Evolutionary conservation across 37 sponge, comb jelly and placozoan species (phyloP), one percentile per base, ranked within the genome.

Genomic region (Chondrilla cf. caribensis): DNA sequence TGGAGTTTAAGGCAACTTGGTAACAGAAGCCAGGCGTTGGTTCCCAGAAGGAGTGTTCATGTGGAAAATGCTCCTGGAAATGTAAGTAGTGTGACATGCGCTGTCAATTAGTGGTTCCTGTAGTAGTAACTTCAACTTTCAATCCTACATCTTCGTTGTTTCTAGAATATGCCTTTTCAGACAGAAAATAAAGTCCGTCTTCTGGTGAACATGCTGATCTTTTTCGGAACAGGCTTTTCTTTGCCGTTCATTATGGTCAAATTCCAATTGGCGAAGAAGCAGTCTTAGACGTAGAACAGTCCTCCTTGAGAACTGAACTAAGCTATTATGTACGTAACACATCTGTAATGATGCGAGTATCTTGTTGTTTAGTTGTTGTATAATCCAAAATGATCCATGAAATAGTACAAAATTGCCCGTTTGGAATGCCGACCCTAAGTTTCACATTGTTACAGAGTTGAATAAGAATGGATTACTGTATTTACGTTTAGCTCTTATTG

Each of bases 141-240:
- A 8, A 36, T 37, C 3, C 44, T 26, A 60, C 9, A 42, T 25
- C 42, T 9, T 2, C 72, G 76, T 3, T 72, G 58, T 28, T 44
- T 76, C 6, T 51, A 92, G 93, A 92, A 86, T 31, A 77, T 92
- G 79, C 93, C 93, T 0, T 88, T 92, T 70, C 89, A 86, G 38
- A 88, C 89, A 0, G 80, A 92, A 77, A 92, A 86, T 68, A 88
- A 88, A 42, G 35, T 26, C 8, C 81, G 82, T 2, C 87, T 92
- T n/a, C 79, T 86, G 38, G 42, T 88, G 9, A 64, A 72, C 17
- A 64, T 92, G 43, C 28, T 81, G 21, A 72, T 82, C 0, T 54
- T 60, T 28, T 67, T 79, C 29, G 70, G 86, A 0, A 58, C 85
- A 26, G 87, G 67, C 0, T 92, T 92, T 75, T 86, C 89, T 36